Evolutionary conservation across 2,113 vertebrate species (phyloP).

Genomic region (Sula dactylatra): DNA sequence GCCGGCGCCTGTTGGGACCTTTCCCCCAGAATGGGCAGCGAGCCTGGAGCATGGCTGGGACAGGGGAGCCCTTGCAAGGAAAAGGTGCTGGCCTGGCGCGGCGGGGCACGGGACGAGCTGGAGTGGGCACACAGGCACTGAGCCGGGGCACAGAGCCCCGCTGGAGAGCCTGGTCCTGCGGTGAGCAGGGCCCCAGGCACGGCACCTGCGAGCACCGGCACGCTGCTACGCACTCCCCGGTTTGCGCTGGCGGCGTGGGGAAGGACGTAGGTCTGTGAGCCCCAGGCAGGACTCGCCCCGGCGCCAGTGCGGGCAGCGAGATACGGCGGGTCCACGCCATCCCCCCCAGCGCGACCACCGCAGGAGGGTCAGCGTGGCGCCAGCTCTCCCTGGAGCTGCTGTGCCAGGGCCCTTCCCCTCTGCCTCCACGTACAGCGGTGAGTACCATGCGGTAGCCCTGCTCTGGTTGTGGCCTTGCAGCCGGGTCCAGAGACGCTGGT

Average conservation of each 20-base stretch:
- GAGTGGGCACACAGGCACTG: accelerated
- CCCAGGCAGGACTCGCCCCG: neutral
- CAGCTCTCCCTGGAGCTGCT: neutral
- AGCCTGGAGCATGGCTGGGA: neutral
- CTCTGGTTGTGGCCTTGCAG: neutral
- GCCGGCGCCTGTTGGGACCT: neutral
- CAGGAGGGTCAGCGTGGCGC: neutral
- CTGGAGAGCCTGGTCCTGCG: accelerated
- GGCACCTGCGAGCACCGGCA: accelerated
- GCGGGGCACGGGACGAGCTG: accelerated
- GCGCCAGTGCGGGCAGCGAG: accelerated
- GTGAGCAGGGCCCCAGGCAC: neutral
- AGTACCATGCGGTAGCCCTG: neutral
- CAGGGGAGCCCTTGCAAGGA: neutral
- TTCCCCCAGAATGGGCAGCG: neutral
- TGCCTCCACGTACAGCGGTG: accelerated
- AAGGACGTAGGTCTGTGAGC: neutral
- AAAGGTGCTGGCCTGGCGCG: neutral
- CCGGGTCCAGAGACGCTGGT: accelerated
- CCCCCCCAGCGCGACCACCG: accelerated
- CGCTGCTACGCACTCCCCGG: accelerated
- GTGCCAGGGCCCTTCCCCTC: neutral
- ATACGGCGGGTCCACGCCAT: accelerated
- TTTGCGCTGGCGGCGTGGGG: accelerated
- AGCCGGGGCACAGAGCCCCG: accelerated